Evolutionary conservation across 53 echinoderm and acorn worm genomes (phyloP), one percentile per base, ranked within the genome.

Genomic region (Apostichopus leukothele): DNA sequence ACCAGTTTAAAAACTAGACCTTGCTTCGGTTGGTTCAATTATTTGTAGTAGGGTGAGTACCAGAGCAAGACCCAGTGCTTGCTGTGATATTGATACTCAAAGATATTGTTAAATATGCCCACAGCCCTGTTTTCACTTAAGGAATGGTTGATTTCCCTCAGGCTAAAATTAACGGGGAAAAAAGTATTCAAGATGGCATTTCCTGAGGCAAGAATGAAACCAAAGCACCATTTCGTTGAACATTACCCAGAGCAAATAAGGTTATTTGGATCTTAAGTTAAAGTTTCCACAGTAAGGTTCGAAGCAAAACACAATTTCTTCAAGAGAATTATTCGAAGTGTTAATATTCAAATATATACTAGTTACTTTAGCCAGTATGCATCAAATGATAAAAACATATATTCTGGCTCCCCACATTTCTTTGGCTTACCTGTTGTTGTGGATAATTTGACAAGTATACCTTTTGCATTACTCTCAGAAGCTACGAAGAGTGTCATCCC

Each of bases 271-370:
- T 60, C 83, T 52, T 83, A 0, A 83, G 83, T 83, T 83, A 1
- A 83, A 9, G 83, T 83, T 0, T 55, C 53, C 9, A 55, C 54
- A 9, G 53, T 59, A 51, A 1, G 83, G 22, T 83, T 83, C 53
- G 83, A 83, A 83, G 60, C 83, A 1, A 83, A 83, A 83, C 60
- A 83, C 83, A 0, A 83, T 83, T 83, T 83, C 18, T 83, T 83
- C 14, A 83, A 83, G 1, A 83, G 83, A 83, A 83, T 83, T 0
- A 59, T 83, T 52, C 7, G 83, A 83, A 13, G 59, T 83, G 5
- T 83, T 12, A 0, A 1, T 20, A 83, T 59, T 83, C 83, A 83
- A 83, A 1, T 59, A 83, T 14, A 83, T 83, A 83, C 83, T 83
- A 18, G 12, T 12, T 53, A 81, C 83, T 52, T 1, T 81, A 83